Evolutionary conservation across 2,797 vertebrate species (phyloP).

Genomic region (Xiphophorus birchmanni): DNA sequence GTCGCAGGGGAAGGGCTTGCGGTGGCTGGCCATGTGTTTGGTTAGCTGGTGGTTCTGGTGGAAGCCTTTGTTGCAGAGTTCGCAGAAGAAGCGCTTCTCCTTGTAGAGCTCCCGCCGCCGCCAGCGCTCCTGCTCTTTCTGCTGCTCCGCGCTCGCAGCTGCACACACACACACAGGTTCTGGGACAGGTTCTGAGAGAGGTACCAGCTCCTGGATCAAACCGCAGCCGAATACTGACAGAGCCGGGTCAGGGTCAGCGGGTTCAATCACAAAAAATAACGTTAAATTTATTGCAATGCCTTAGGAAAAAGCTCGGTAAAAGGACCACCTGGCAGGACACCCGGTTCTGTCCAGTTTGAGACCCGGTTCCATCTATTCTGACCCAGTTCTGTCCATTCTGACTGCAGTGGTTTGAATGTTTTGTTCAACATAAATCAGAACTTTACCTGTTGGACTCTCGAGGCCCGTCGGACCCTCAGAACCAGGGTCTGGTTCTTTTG

Average conservation of each 20-base stretch:
- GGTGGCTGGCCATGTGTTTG: constrained; percentile 61
- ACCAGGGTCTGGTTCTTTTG: background rate
- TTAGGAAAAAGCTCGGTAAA: background rate
- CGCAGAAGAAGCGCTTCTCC: constrained; percentile 72
- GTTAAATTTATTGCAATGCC: no score
- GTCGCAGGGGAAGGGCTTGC: constrained; percentile 67
- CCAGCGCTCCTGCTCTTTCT: constrained; percentile 57
- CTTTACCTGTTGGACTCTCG: constrained; percentile 8
- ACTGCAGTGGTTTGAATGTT: background rate
- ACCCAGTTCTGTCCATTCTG: background rate
- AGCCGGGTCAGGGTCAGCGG: background rate
- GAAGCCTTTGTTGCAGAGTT: constrained; percentile 69
- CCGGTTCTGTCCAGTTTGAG: background rate
- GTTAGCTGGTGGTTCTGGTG: constrained; percentile 70
- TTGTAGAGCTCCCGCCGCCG: constrained; percentile 68
- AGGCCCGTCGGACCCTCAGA: background rate
- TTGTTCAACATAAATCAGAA: background rate
- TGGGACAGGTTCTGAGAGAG: background rate
- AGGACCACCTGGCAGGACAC: background rate
- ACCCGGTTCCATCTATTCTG: background rate
- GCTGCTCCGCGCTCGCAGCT: constrained; percentile 47
- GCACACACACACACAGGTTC: background rate
- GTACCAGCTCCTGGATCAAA: background rate
- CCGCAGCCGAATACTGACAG: background rate
- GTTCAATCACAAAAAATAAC: background rate